Evolutionary conservation across 2,113 vertebrate genomes (phyloP).

Genomic region (Gallinago undulata): DNA sequence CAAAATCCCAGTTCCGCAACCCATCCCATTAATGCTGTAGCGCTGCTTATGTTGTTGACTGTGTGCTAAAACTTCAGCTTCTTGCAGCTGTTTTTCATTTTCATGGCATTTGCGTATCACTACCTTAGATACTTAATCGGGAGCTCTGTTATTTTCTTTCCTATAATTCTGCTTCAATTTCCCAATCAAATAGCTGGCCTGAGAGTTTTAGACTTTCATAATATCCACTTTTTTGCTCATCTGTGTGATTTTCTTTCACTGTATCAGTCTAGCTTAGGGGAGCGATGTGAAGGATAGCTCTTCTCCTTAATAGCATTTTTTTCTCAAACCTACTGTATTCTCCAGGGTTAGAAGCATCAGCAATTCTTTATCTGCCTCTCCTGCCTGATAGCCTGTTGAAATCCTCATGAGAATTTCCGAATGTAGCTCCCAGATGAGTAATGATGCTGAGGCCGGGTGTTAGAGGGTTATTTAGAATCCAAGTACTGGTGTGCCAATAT

Average conservation of each 20-base stretch:
- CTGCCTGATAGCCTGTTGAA: neutral
- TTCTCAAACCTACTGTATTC: neutral
- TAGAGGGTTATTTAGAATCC: slow-evolving; percentile 17
- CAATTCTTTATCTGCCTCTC: slow-evolving; percentile 29
- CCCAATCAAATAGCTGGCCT: neutral
- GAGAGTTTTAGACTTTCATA: neutral
- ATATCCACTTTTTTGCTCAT: neutral
- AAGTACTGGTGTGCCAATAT: neutral
- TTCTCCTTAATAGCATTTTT: slow-evolving; percentile 1
- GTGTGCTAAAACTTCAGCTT: neutral
- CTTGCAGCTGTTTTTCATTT: neutral
- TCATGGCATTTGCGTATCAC: neutral
- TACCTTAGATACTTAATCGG: neutral
- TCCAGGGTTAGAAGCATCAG: slow-evolving; percentile 32
- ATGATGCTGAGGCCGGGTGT: neutral
- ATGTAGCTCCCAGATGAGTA: slow-evolving; percentile 28
- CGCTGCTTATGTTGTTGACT: neutral
- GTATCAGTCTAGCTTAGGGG: neutral
- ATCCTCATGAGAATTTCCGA: slow-evolving; percentile 24
- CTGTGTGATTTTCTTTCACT: neutral
- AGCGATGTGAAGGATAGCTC: slow-evolving; percentile 8
- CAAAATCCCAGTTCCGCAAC: neutral
- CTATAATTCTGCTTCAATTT: neutral
- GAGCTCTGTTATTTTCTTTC: neutral
- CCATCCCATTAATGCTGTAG: neutral